Evolutionary conservation across 37 sponge, comb jelly and placozoan species (phyloP).

Genomic region (Tethya wilhelma): DNA sequence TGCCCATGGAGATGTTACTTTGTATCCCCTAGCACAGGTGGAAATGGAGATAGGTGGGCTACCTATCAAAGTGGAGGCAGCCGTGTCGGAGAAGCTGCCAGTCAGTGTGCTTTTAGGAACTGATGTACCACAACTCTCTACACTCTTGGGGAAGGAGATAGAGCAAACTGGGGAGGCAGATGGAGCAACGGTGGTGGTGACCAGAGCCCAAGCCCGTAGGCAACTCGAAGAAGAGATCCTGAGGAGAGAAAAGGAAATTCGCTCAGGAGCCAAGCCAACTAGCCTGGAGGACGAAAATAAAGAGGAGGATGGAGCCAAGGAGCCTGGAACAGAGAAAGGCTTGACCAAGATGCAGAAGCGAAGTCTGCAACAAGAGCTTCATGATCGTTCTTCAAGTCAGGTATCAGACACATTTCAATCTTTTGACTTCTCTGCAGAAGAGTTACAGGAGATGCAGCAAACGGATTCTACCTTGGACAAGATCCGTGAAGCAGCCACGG

Average conservation of each 20-base stretch:
- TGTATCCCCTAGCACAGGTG: constrained; percentile 35
- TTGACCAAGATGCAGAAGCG: not conserved
- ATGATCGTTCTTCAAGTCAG: not conserved
- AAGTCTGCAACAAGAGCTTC: not conserved
- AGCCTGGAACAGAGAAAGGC: not conserved
- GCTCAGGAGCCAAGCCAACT: not conserved
- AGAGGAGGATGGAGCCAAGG: not conserved
- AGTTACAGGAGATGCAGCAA: constrained; percentile 32
- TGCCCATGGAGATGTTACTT: constrained; percentile 45
- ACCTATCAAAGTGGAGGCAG: constrained; percentile 18
- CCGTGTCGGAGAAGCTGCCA: constrained; percentile 41
- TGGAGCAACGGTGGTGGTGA: not conserved
- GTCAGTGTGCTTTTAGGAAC: constrained; percentile 36
- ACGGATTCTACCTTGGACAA: constrained; percentile 24
- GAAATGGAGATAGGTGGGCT: constrained; percentile 9
- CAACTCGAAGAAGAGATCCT: not conserved
- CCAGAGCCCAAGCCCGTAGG: not conserved
- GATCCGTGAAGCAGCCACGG: not conserved
- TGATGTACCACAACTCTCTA: constrained; percentile 32
- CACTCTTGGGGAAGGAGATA: not conserved
- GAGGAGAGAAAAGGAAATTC: not conserved
- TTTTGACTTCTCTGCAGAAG: constrained; percentile 22
- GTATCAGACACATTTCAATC: not conserved
- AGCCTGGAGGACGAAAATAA: not conserved
- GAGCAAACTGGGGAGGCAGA: not conserved